Evolutionary conservation across 2,888 invertebrate species (phyloP), one percentile per base, ranked within the genome.

Genomic region (Ceriagrion tenellum): DNA sequence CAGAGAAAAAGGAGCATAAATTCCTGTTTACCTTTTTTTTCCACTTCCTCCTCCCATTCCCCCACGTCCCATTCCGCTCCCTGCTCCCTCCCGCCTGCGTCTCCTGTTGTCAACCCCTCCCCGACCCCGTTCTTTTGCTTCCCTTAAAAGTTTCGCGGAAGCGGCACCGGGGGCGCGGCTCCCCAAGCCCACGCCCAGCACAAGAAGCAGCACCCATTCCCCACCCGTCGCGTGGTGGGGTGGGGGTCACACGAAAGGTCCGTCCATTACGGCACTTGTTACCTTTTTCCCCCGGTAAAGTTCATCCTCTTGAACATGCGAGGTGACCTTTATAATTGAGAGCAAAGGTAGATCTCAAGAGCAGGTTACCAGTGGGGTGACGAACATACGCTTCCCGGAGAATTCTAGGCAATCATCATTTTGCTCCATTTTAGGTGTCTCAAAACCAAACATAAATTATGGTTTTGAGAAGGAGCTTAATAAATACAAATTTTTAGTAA

Each of bases 1-100:
- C 69, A 74, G 93, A 69, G 69, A 93, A 93, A 93, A 93, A 93
- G 93, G 47, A 93, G 69, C 93, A 69, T 93, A 93, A 69, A 93
- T 93, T 93, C 47, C 63, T 69, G 93, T 93, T 93, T 69, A 93
- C 40, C 69, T 93, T 93, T 93, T 91, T 91, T 93, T 47, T 63
- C 63, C 40, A 40, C 91, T 91, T 63, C 26, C n/a, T n/a, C n/a
- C n/a, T n/a, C n/a, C n/a, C n/a, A n/a, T 40, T 26, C 18, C 18
- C 20, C 59, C 16, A 40, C 91, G n/a, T 18, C 40, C 63, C 35
- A 81, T 35, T 40, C 59, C 59, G 26, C 56, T 93, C 69, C 26
- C 69, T 55, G 47, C 26, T 93, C 69, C 93, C 93, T 69, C 30
- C 69, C 2, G 35, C 23, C 55, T n/a, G 30, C 59, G 0, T 20